Percentiles rank a stretch among this genome's conserved stretches.
Conservation (phyloP, 2,113 vertebrate genomes). For the Reinhardtius hippoglossoides region DNA sequence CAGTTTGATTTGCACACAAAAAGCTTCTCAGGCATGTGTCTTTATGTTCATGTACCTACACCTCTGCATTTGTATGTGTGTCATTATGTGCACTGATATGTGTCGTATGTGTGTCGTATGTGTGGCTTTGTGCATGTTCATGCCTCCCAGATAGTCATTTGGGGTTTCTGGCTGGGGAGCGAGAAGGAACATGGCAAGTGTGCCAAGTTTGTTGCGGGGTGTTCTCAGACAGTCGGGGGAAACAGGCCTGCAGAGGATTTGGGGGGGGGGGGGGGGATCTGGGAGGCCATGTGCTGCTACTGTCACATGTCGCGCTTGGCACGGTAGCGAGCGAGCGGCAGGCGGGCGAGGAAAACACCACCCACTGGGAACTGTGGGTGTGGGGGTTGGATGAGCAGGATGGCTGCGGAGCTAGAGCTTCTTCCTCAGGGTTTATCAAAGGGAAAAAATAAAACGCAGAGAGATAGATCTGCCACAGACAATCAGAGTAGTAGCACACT, state of each 20-base stretch:
- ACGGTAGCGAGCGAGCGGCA: conserved; percentile 55
- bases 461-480: conserved; percentile 74
- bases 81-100: conserved; percentile 1
- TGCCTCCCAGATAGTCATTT: conserved; percentile 49
- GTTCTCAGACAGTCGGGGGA: conserved; percentile 44
- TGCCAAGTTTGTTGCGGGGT: conserved; percentile 56
- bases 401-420: conserved; percentile 36
- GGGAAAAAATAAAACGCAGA: conserved; percentile 51
- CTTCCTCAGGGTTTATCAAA: conserved; percentile 76
- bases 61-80: conserved; percentile 13
- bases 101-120: background rate
- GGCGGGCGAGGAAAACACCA: conserved; percentile 76
- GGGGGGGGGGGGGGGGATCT: background rate
- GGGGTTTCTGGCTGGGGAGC: conserved; percentile 39
- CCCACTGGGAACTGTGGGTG: conserved; percentile 72
- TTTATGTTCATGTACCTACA: conserved; percentile 5
- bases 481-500: conserved; percentile 61
- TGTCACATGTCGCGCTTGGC: conserved; percentile 79
- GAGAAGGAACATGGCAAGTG: conserved; percentile 64
- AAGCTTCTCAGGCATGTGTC: background rate
- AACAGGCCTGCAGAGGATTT: conserved; percentile 28
- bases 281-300: conserved; percentile 74
- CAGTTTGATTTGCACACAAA: conserved; percentile 11
- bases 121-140: background rate
- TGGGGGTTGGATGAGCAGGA: conserved; percentile 54